phyloP scores from a whole-genome alignment of 2,888 invertebrate genomes.

The Mellilla xanthometata region DNA sequence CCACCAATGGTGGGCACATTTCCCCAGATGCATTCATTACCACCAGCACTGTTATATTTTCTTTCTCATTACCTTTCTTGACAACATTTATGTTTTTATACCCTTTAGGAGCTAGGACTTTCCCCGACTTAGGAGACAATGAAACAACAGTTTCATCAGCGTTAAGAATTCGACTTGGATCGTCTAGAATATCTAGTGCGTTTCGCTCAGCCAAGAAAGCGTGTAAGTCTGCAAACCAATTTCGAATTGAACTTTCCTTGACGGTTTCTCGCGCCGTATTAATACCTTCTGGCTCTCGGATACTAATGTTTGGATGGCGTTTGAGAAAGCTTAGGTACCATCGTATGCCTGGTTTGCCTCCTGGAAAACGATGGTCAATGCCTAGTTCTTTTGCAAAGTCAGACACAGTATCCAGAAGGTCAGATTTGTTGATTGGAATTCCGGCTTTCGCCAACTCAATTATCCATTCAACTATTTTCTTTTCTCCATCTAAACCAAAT shows the following conservation, averaged over 20 bases:
- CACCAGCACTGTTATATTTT: slow-evolving; percentile 38
- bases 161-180: slow-evolving; percentile 30
- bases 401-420: slow-evolving; percentile 37
- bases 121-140: slow-evolving; percentile 21
- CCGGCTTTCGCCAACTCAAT: slow-evolving; percentile 38
- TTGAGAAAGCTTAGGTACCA: slow-evolving; percentile 41
- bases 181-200: slow-evolving; percentile 32
- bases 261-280: slow-evolving; percentile 39
- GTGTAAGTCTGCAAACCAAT: slow-evolving; percentile 41
- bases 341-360: slow-evolving; percentile 29
- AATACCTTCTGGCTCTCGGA: slow-evolving; percentile 36
- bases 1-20: slow-evolving; percentile 27
- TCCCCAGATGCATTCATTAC: slow-evolving; percentile 33
- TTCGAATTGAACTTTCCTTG: slow-evolving; percentile 31
- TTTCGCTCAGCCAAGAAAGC: slow-evolving; percentile 31
- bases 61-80: slow-evolving; percentile 37
- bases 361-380: slow-evolving; percentile 22
- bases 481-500: slow-evolving; percentile 27
- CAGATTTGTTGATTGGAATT: slow-evolving; percentile 39
- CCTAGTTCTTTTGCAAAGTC: slow-evolving; percentile 25
- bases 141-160: slow-evolving; percentile 36
- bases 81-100: slow-evolving; percentile 34
- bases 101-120: slow-evolving; percentile 40
- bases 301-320: slow-evolving; percentile 35
- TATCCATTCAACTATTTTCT: slow-evolving; percentile 38